These are phyloP conservation scores for Phrynocephalus versicolor DNA, from an alignment of 2,113 vertebrate genomes.

Conservation along the genomic window DNA sequence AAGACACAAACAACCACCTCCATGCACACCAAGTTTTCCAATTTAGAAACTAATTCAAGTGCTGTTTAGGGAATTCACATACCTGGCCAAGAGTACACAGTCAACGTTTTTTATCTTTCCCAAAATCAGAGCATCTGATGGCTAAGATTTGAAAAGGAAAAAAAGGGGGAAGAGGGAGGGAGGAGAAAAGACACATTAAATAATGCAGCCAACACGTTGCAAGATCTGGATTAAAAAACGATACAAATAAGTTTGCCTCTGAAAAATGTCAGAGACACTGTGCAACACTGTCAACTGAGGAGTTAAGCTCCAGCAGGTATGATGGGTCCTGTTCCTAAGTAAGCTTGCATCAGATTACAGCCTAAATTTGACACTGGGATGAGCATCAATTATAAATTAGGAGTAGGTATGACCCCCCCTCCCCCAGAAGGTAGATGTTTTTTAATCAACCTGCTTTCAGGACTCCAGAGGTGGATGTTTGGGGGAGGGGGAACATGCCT, in stretches of 20 bases:
- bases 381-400: not conserved
- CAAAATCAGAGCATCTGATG: constrained; percentile 92
- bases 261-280: not conserved
- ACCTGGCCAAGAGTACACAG: constrained; percentile 95
- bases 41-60: not conserved
- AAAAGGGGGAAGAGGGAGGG: constrained; percentile 20
- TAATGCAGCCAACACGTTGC: not conserved
- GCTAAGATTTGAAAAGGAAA: constrained; percentile 73
- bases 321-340: not conserved
- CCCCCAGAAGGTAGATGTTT: too few species aligned
- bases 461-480: not conserved
- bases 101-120: constrained; percentile 97
- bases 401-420: too few species aligned
- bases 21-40: constrained; percentile 1
- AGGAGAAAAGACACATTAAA: constrained; percentile 19
- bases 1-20: not conserved
- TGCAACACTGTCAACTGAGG: not conserved
- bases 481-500: not conserved
- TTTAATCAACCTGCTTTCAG: too few species aligned
- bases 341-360: not conserved
- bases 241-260: not conserved
- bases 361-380: not conserved
- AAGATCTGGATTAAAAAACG: not conserved
- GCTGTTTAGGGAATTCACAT: constrained; percentile 16
- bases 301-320: not conserved